phyloP scores from a whole-genome alignment of 2,888 invertebrate genomes.

The Nymphalis urticae region DNA sequence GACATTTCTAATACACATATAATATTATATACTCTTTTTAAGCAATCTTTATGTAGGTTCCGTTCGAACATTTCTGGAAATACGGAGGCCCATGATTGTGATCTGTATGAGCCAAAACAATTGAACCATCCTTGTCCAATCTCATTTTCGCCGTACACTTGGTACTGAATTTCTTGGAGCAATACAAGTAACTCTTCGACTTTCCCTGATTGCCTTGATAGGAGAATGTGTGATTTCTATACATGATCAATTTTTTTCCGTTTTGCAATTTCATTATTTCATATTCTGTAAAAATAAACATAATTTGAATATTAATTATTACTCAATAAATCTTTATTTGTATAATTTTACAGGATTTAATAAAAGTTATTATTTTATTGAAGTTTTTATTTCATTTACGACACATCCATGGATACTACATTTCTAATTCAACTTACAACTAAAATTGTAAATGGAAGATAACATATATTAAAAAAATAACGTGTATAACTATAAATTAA shows the following conservation, averaged over 20 bases:
- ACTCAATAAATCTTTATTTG: too few relatives aligned
- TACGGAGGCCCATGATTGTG: conserved; percentile 30
- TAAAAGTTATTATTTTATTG: too few relatives aligned
- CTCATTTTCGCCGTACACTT: conserved; percentile 39
- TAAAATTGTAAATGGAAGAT: too few relatives aligned
- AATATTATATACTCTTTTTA: background rate
- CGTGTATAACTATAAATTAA: too few relatives aligned
- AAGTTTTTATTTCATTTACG: too few relatives aligned
- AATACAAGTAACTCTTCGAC: conserved; percentile 34
- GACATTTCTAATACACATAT: too few relatives aligned
- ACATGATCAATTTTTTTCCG: conserved; percentile 36
- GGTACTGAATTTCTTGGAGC: conserved; percentile 35
- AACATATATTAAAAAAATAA: too few relatives aligned
- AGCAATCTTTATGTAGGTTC: conserved; percentile 25
- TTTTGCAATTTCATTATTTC: conserved; percentile 32
- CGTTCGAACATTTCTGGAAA: conserved; percentile 28
- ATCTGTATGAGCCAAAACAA: conserved; percentile 19
- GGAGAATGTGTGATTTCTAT: conserved; percentile 39
- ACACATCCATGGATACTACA: too few relatives aligned
- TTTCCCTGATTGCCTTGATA: conserved; percentile 34
- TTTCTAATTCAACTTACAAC: too few relatives aligned
- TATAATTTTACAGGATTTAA: too few relatives aligned
- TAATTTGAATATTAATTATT: background rate
- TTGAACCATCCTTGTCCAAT: conserved; percentile 28
- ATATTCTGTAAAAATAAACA: conserved; percentile 17